Conservation (phyloP, 2,113 vertebrate species). For the Nothobranchius kuhntae region DNA sequence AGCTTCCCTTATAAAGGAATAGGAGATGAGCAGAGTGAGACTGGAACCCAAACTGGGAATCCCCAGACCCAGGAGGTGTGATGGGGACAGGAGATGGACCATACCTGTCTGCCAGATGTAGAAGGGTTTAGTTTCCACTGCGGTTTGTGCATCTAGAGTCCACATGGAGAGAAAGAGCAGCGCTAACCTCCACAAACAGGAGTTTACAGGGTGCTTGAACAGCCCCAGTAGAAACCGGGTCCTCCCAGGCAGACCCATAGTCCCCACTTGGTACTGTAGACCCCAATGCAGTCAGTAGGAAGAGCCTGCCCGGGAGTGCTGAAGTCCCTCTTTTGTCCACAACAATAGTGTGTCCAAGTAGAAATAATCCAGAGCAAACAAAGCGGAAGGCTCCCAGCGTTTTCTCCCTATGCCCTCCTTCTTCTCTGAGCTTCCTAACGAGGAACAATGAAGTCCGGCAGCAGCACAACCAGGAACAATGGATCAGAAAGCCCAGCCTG, state of each 20-base stretch:
- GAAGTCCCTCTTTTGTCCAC: slow-evolving; percentile 54
- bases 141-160: slow-evolving; percentile 69
- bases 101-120: slow-evolving; percentile 84
- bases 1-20: background rate
- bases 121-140: slow-evolving; percentile 66
- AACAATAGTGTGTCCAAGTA: slow-evolving; percentile 31
- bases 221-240: slow-evolving; percentile 37
- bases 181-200: slow-evolving; percentile 60
- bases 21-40: slow-evolving; percentile 10
- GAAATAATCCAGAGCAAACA: slow-evolving; percentile 53
- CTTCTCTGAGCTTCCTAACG: slow-evolving; percentile 37
- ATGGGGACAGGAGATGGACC: slow-evolving; percentile 12
- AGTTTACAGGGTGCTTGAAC: slow-evolving; percentile 34
- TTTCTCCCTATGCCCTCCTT: slow-evolving; percentile 15
- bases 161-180: slow-evolving; percentile 58
- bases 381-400: slow-evolving; percentile 24
- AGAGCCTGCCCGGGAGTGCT: slow-evolving; percentile 46
- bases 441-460: slow-evolving; percentile 48
- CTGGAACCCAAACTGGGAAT: slow-evolving; percentile 9
- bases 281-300: slow-evolving; percentile 56
- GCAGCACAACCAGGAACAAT: slow-evolving; percentile 76
- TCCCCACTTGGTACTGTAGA: slow-evolving; percentile 46
- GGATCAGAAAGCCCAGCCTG: slow-evolving; percentile 70
- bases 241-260: slow-evolving; percentile 71
- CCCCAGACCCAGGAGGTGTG: background rate